Conservation (phyloP, 2,113 vertebrate species). For the Megaleporinus macrocephalus region DNA sequence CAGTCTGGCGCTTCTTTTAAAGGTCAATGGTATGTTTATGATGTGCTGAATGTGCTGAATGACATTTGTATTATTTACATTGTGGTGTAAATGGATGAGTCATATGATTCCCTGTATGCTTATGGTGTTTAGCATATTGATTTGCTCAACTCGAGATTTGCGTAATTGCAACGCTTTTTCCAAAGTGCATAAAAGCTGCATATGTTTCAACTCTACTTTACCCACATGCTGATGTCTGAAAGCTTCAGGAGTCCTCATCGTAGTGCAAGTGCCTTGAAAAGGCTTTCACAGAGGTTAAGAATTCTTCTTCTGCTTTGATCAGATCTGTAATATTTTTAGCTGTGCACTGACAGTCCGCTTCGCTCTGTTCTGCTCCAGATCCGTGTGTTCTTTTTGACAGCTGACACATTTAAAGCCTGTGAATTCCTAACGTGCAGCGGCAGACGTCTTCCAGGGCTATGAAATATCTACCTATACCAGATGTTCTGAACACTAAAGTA, state of each 20-base stretch:
- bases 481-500: not conserved
- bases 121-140: not conserved
- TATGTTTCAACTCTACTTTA: too few relatives aligned
- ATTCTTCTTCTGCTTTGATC: not conserved
- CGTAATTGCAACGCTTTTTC: not conserved
- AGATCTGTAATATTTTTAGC: not conserved
- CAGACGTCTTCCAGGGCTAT: not conserved
- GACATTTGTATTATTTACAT: slow-evolving; percentile 2
- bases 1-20: not conserved
- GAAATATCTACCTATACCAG: not conserved
- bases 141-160: not conserved
- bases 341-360: not conserved
- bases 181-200: not conserved
- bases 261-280: too few relatives aligned
- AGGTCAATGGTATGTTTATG: slow-evolving; percentile 3
- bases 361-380: not conserved
- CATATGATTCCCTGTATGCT: not conserved
- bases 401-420: not conserved
- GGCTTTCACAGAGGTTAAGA: not conserved
- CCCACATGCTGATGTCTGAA: too few relatives aligned
- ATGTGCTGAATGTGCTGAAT: not conserved
- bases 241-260: too few relatives aligned
- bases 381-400: not conserved
- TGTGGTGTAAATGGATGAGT: not conserved
- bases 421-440: not conserved